phyloP scores from a whole-genome alignment of 2,797 vertebrate species.

The Orestias chungarensis region DNA sequence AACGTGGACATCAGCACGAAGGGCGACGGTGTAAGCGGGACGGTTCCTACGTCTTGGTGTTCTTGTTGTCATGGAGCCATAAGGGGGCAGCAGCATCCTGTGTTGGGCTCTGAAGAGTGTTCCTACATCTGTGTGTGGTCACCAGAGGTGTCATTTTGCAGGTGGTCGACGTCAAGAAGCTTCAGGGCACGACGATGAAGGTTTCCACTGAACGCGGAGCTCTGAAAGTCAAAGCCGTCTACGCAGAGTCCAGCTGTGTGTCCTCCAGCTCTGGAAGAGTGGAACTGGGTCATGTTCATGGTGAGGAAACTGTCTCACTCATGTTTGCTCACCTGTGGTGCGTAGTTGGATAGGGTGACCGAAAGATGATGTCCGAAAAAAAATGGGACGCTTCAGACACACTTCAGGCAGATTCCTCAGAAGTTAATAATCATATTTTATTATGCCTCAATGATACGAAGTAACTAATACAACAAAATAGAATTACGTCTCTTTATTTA shows the following conservation, averaged over 20 bases:
- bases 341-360: background rate
- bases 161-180: conserved; percentile 89
- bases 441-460: no score
- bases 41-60: background rate
- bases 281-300: conserved; percentile 88
- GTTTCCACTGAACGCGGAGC: conserved; percentile 88
- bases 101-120: background rate
- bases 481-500: no score
- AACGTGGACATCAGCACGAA: conserved; percentile 86
- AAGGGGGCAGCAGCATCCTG: conserved; percentile 64
- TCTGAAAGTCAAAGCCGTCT: conserved; percentile 90
- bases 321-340: background rate
- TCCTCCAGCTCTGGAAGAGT: conserved; percentile 86
- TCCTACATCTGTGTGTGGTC: conserved; percentile 1
- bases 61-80: conserved; percentile 29
- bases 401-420: no score
- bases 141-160: conserved; percentile 71
- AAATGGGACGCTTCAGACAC: no score
- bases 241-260: conserved; percentile 87
- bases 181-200: conserved; percentile 89
- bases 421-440: no score
- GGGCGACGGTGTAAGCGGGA: conserved; percentile 84
- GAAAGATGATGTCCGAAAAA: no score
- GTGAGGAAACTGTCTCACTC: conserved; percentile 75
- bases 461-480: no score